Base-by-base conservation (phyloP, 2,113 vertebrate species). In the Mesitornis unicolor region DNA sequence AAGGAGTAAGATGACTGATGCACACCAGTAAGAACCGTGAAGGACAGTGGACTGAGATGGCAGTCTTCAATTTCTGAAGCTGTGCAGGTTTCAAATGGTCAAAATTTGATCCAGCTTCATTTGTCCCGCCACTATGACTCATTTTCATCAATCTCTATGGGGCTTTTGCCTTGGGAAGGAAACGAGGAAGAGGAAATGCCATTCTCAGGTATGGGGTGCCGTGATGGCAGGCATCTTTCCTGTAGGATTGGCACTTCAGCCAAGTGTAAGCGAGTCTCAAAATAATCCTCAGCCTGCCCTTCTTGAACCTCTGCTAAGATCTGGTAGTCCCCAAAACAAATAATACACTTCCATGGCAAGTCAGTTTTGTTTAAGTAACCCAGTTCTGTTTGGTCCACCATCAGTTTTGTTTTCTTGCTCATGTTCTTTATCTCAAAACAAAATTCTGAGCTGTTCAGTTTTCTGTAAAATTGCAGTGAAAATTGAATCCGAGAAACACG, bases 351-450 rank as follows among this genome's bases (percentile, higher is more conserved):
- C 50, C 97, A 93, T 0, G 99, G 98, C 68, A 99, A 96, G 40
- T 99, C 98, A 4, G 71, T 71, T 56, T 98, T 98, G 68, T 99
- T 99, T 9, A 99, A 96, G 97, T 99, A 98, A 53, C 81, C 96
- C 89, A 99, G 97, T 33, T 96, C 94, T 1, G 63, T 80, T 16
- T 98, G 93, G 89, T 98, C 98, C 35, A 99, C 98, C 0, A 84
- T 45, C 75, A 99, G 42, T 3, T 57, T 98, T 1, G 97, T 98
- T 94, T 80, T 99, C 97, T 98, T 98, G 96, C 99, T 99, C 97
- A 99, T 53, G 95, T 99, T 99, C 98, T 99, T 99, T 35, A 99
- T 98, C 94, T 98, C 97, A 76, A 99, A 99, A 16, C 95, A 97
- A 47, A 98, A 85, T 10, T 98, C 96, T 0, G 97, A 76, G 95